Percentiles rank a stretch among this genome's conserved stretches.
phyloP scores from a whole-genome alignment of 2,113 vertebrate species.

The Solea senegalensis region DNA sequence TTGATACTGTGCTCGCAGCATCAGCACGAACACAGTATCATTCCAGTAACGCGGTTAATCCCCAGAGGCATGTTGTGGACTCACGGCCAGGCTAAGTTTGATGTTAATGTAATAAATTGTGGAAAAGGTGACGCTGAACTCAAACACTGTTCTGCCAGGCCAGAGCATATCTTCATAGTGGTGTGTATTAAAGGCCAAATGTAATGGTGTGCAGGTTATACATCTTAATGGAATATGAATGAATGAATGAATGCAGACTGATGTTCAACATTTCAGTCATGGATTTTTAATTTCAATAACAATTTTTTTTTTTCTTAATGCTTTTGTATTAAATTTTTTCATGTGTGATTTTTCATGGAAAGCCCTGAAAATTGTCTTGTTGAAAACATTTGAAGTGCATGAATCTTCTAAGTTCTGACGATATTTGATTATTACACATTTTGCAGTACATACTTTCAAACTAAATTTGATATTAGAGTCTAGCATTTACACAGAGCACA shows the following conservation, averaged over 20 bases:
- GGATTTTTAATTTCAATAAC: too few relatives aligned
- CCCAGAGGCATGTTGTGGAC: slow-evolving; percentile 45
- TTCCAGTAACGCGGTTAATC: slow-evolving; percentile 65
- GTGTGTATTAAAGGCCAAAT: slow-evolving; percentile 47
- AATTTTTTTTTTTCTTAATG: slow-evolving; percentile 15
- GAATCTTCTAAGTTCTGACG: too few relatives aligned
- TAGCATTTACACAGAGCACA: too few relatives aligned
- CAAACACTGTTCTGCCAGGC: slow-evolving; percentile 6
- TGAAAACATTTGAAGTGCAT: too few relatives aligned
- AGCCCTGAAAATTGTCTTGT: too few relatives aligned
- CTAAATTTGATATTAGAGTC: too few relatives aligned
- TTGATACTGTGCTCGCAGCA: slow-evolving; percentile 58
- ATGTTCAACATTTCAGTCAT: slow-evolving; percentile 11
- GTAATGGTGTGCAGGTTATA: slow-evolving; percentile 68
- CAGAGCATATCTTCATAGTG: slow-evolving; percentile 40
- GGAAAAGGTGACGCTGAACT: slow-evolving; percentile 9
- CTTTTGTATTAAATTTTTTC: not conserved
- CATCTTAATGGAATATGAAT: slow-evolving; percentile 71
- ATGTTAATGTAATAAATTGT: slow-evolving; percentile 49
- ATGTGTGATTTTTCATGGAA: too few relatives aligned
- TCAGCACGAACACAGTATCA: slow-evolving; percentile 57
- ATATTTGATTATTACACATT: too few relatives aligned
- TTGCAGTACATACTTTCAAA: too few relatives aligned
- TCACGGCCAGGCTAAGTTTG: slow-evolving; percentile 12
- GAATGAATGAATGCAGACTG: slow-evolving; percentile 41